Percentiles rank a stretch among this genome's conserved stretches.
These are phyloP conservation scores for Lagopus muta DNA, from an alignment of 2,113 vertebrate species.

Conservation along the genomic window DNA sequence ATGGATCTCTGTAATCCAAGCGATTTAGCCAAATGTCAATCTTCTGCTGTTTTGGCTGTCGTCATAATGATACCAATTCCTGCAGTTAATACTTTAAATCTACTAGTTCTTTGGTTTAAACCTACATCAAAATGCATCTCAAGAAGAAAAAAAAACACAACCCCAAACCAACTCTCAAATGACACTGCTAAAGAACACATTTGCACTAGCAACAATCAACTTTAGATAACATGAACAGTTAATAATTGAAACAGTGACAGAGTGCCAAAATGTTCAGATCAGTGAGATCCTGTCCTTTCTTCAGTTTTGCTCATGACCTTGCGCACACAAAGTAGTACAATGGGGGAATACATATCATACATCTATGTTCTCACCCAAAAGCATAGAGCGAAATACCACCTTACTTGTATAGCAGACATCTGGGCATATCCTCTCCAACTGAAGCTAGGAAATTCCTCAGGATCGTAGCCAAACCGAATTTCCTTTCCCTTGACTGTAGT, in stretches of 20 bases:
- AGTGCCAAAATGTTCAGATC: neutral
- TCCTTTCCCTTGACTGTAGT: slow-evolving; percentile 76
- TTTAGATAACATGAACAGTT: neutral
- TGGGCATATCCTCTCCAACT: slow-evolving; percentile 92
- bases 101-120: neutral
- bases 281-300: neutral
- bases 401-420: slow-evolving; percentile 89
- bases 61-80: neutral
- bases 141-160: neutral
- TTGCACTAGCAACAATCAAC: neutral
- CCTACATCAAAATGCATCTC: fast-evolving
- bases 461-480: slow-evolving; percentile 87
- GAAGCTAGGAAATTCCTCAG: slow-evolving; percentile 87
- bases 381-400: neutral
- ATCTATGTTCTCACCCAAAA: neutral
- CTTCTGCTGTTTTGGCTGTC: neutral
- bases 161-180: neutral
- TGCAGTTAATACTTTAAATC: neutral
- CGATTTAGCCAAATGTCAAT: neutral
- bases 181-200: neutral
- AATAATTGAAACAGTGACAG: neutral
- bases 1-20: neutral
- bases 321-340: neutral
- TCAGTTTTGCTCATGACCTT: neutral
- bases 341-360: neutral